phyloP scores from a whole-genome alignment of 2,797 vertebrate species.

The Acanthurus leucopareius region DNA sequence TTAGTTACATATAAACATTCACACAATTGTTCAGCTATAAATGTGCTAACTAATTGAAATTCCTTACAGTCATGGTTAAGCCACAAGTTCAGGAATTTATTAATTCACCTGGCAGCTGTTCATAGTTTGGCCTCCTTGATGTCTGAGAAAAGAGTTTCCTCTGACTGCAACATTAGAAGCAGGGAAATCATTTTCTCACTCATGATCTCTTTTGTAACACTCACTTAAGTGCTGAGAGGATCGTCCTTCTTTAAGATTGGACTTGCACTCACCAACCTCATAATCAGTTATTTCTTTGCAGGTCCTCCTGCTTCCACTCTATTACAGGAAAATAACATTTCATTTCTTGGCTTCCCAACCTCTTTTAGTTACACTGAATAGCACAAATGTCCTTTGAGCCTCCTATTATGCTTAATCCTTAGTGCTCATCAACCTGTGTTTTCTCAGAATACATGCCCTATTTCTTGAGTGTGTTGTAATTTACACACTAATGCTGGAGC shows the following conservation, averaged over 20 bases:
- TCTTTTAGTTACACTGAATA: conserved; percentile 3
- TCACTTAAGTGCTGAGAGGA: not conserved
- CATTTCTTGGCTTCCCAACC: conserved; percentile 8
- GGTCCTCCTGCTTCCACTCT: not conserved
- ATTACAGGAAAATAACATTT: conserved; percentile 10
- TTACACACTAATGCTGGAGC: too few relatives aligned
- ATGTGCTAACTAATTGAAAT: not conserved
- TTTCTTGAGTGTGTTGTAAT: too few relatives aligned
- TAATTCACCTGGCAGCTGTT: not conserved
- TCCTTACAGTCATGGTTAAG: not conserved
- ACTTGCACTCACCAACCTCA: not conserved
- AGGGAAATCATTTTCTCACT: not conserved
- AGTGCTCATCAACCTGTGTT: too few relatives aligned
- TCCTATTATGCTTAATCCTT: not conserved
- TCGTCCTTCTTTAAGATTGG: conserved; percentile 8
- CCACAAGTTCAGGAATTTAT: not conserved
- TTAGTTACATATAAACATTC: not conserved
- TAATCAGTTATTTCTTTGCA: conserved; percentile 6
- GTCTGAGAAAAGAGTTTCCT: not conserved
- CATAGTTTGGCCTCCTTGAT: not conserved
- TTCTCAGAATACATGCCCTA: too few relatives aligned
- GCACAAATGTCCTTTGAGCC: not conserved
- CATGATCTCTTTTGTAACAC: conserved; percentile 13
- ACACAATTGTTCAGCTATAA: not conserved
- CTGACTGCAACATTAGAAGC: conserved; percentile 5